Evolutionary conservation across 1,140 invertebrate species (phyloP).

Genomic region (Calliopsis andreniformis): DNA sequence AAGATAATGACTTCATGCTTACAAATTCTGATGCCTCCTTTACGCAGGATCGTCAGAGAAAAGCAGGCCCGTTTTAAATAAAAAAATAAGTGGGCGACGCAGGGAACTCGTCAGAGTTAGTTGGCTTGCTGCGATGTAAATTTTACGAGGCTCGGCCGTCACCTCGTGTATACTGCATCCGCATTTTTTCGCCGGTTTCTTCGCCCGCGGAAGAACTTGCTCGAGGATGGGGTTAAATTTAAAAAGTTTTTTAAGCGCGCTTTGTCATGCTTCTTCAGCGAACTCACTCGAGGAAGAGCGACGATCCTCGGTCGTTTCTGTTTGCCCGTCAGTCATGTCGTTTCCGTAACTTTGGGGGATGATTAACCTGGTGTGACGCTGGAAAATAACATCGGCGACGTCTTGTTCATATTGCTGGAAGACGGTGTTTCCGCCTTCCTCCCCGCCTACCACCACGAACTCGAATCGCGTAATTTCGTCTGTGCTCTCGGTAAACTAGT

Average conservation of each 20-base stretch:
- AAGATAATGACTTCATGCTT: no score
- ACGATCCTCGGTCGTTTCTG: slow-evolving; percentile 63
- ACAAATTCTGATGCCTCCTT: no score
- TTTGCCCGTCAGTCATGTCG: slow-evolving; percentile 79
- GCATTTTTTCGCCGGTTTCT: slow-evolving; percentile 53
- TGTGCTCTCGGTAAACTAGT: slow-evolving; percentile 36
- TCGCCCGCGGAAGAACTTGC: slow-evolving; percentile 37
- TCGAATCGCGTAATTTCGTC: slow-evolving; percentile 40
- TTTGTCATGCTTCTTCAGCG: slow-evolving; percentile 61
- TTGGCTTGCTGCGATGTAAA: slow-evolving; percentile 27
- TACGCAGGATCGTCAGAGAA: no score
- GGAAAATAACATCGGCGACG: slow-evolving; percentile 74
- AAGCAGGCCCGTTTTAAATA: not conserved
- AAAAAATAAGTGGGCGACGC: slow-evolving; percentile 8
- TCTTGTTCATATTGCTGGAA: slow-evolving; percentile 48
- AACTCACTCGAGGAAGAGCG: slow-evolving; percentile 63
- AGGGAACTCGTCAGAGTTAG: slow-evolving; percentile 27
- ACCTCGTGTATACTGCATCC: slow-evolving; percentile 70
- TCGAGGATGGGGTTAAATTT: slow-evolving; percentile 79
- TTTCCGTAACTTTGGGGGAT: slow-evolving; percentile 73
- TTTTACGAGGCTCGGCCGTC: slow-evolving; percentile 57
- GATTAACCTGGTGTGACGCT: slow-evolving; percentile 80
- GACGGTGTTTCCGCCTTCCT: slow-evolving; percentile 20
- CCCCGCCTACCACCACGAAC: slow-evolving; percentile 8
- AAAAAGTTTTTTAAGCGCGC: slow-evolving; percentile 79